Evolutionary conservation across 2,113 vertebrate species (phyloP).

Genomic region (Salvelinus namaycush): DNA sequence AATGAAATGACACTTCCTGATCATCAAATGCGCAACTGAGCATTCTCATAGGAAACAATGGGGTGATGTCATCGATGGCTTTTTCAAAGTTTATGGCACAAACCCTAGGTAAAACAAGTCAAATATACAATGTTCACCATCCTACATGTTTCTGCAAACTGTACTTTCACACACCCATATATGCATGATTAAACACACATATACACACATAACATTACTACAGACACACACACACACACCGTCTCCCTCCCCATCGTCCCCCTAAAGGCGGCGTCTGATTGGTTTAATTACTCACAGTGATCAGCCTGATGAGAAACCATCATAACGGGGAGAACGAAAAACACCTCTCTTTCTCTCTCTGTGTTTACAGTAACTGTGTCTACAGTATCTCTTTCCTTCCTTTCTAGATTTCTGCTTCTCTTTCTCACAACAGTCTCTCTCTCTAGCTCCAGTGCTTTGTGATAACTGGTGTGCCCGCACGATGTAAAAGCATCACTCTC

Average conservation of each 20-base stretch:
- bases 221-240: not conserved
- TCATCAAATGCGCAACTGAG: too few relatives aligned
- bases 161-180: not conserved
- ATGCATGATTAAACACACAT: slow-evolving; percentile 16
- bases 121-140: not conserved
- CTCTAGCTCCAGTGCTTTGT: slow-evolving; percentile 21
- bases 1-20: too few relatives aligned
- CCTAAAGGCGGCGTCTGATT: slow-evolving; percentile 47
- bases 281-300: slow-evolving; percentile 78
- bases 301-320: slow-evolving; percentile 60
- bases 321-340: slow-evolving; percentile 16
- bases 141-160: not conserved
- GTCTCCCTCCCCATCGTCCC: slow-evolving; percentile 7
- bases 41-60: too few relatives aligned
- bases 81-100: too few relatives aligned
- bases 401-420: slow-evolving; percentile 14
- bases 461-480: slow-evolving; percentile 16
- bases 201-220: slow-evolving; percentile 3
- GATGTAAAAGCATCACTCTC: slow-evolving; percentile 7
- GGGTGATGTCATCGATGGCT: too few relatives aligned
- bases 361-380: too few relatives aligned
- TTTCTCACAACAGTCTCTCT: slow-evolving; percentile 24
- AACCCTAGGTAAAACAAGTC: too few relatives aligned
- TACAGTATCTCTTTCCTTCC: not conserved
- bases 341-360: not conserved